phyloP scores from a whole-genome alignment of 2,888 invertebrate species.

The Pachymerium ferrugineum region DNA sequence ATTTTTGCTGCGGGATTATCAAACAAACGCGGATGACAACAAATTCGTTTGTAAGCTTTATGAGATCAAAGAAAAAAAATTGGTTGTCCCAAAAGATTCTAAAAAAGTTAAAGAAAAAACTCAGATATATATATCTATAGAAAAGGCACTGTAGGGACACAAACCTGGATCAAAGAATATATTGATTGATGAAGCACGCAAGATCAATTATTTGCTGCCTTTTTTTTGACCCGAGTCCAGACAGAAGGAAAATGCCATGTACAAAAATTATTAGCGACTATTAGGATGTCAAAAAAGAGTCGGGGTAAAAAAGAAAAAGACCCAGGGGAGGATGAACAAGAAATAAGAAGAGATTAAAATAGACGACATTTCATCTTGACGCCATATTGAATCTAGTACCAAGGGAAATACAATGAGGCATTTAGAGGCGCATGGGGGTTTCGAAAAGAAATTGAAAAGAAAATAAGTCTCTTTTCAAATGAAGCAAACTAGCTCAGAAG shows the following conservation, averaged over 20 bases:
- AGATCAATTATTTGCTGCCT: background rate
- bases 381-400: background rate
- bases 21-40: constrained; percentile 24
- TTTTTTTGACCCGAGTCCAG: background rate
- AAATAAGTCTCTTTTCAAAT: no score
- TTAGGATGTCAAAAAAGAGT: constrained; percentile 9
- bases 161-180: background rate
- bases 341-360: background rate
- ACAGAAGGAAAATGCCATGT: background rate
- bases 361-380: constrained; percentile 11
- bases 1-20: background rate
- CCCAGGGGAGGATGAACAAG: background rate
- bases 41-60: constrained; percentile 17
- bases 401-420: background rate
- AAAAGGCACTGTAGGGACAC: background rate
- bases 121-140: background rate
- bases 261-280: constrained; percentile 15
- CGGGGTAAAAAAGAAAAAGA: background rate
- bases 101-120: background rate
- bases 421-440: no score
- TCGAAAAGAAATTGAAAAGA: no score
- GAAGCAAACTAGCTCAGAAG: no score
- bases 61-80: background rate
- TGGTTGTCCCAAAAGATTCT: background rate
- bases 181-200: constrained; percentile 21